Conservation (phyloP, 2,888 invertebrate species). For the Heliconius hortense region DNA sequence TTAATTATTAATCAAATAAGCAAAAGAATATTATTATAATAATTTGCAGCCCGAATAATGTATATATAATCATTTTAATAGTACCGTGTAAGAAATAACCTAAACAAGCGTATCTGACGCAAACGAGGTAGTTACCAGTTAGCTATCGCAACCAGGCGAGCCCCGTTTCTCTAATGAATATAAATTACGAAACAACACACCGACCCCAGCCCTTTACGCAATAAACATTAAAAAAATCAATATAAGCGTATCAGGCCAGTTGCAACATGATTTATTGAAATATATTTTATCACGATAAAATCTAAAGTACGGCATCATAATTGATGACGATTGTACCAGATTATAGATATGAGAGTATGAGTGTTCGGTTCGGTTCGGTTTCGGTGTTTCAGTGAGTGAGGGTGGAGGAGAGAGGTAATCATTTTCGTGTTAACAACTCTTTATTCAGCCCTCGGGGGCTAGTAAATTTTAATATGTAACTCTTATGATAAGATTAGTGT, state of each 20-base stretch:
- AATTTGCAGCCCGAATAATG: background rate
- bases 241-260: constrained; percentile 70
- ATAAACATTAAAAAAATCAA: constrained; percentile 78
- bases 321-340: constrained; percentile 71
- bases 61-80: constrained; percentile 17
- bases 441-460: constrained; percentile 56
- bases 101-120: constrained; percentile 30
- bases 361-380: constrained; percentile 26
- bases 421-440: constrained; percentile 79
- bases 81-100: constrained; percentile 21
- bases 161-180: constrained; percentile 68
- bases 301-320: constrained; percentile 76
- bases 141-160: constrained; percentile 42
- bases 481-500: constrained; percentile 63
- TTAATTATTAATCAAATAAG: no score
- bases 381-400: constrained; percentile 42
- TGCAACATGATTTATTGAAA: constrained; percentile 76
- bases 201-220: constrained; percentile 67
- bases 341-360: constrained; percentile 46
- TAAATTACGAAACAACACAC: constrained; percentile 71
- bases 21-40: background rate
- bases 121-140: constrained; percentile 31
- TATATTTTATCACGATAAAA: constrained; percentile 77
- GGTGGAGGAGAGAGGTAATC: constrained; percentile 56
- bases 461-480: constrained; percentile 70